Evolutionary conservation across 2,888 invertebrate species (phyloP), one percentile per base, ranked within the genome.

Genomic region (Pollenia amentaria): DNA sequence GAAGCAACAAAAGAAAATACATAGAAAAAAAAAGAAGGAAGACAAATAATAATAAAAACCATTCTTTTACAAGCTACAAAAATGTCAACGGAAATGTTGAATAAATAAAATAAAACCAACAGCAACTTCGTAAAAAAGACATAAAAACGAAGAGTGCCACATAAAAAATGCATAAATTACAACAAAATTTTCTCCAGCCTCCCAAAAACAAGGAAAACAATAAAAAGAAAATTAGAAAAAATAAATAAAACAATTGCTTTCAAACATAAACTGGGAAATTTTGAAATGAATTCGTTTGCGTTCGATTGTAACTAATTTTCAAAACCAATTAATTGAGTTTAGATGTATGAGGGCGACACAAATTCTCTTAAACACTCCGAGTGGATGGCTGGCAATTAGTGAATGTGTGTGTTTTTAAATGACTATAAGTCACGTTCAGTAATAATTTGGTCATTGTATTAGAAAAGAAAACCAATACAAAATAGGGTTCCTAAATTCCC

Each of bases 31-130:
- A 38, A 0, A 73, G 64, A 77, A 51, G 11, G 18, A 60, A 64
- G 64, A 65, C 65, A 42, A 57, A 73, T 14, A 38, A 69, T 7
- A 80, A 70, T 11, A 75, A 44, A 29, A 29, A 6, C 29, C 29
- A 29, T 53, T 29, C 44, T 72, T 55, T 40, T 51, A 38, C 12
- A 51, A 14, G 4, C 44, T 51, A 42, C 70, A 72, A 79, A 75
- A 79, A 76, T 83, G 79, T 79, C 83, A 86, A 83, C 83, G 79
- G 83, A 86, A 79, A 83, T 79, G 73, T 73, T 48, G 67, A 73
- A 77, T 82, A 79, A 75, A 78, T 76, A 85, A 46, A 73, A 40
- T 6, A 83, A 72, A 11, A 72, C 10, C 46, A 64, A 55, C 46
- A 48, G 11, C 70, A 46, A 53, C 16, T 16, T 44, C 18, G 40